Base-by-base conservation (phyloP, 1,140 invertebrate species). In the Rhizoglyphus robini region DNA sequence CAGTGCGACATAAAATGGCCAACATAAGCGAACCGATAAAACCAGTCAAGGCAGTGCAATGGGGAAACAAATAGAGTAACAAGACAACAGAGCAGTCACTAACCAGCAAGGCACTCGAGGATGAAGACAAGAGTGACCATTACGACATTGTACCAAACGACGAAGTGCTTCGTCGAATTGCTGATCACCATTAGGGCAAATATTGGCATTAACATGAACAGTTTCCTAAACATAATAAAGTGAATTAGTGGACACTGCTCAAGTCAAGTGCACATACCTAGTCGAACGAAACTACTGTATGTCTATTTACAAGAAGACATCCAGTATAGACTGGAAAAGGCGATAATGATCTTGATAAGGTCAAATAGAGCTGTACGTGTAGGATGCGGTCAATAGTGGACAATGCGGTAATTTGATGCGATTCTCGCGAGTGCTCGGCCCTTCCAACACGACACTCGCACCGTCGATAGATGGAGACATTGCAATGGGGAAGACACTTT, bases 291-390 rank as follows among this genome's bases (percentile, higher is more conserved):
- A 65, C 81, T 80, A 67, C 83, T 88, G 72, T 89, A 89, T 27
- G 91, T 90, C 72, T 91, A 88, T 64, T 86, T 81, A 75, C 88
- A 96, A 0, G 92, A 95, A 73, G 93, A 85, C 57, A 96, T 84
- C 94, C 94, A 98, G 74, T 96, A 96, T 0, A 93, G 93, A n/a
- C 83, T 88, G 67, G 86, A 84, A 75, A 91, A 92, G 15, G 88
- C 81, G 73, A 92, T 86, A 34, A 91, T 77, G 41, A 92, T 74
- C 59, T 90, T 80, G 58, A 91, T 74, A 58, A 85, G 84, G 38
- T 83, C 85, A 20, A 86, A 76, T 71, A 88, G 91, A 0, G 85
- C 83, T 4, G 89, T n/a, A n/a, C n/a, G n/a, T 78, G 4, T 86
- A 78, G 11, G 86, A 83, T 59, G 87, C 88, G 72, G 85, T 83